These are phyloP conservation scores for Buteo buteo DNA, from an alignment of 2,113 vertebrate species.

Conservation along the genomic window DNA sequence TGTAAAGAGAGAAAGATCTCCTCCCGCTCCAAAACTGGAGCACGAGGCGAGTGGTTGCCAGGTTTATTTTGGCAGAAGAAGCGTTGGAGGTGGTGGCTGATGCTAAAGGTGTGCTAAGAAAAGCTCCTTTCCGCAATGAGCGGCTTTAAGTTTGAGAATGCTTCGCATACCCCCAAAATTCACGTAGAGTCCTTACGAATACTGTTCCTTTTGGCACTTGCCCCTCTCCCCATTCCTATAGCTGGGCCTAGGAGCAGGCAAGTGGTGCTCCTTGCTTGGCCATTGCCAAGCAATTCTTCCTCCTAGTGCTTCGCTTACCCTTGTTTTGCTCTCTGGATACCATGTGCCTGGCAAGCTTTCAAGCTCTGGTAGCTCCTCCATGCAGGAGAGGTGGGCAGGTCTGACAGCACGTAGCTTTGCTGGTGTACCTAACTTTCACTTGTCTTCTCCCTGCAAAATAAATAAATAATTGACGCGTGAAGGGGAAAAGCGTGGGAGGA, in stretches of 20 bases:
- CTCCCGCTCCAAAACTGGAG: background rate
- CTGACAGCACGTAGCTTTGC: constrained; percentile 26
- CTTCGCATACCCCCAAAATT: background rate
- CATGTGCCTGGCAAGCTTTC: background rate
- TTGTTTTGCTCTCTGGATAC: constrained; percentile 6
- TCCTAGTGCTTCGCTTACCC: background rate
- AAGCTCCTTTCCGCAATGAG: background rate
- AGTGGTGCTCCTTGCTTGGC: background rate
- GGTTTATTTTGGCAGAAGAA: constrained; percentile 13
- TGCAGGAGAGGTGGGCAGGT: background rate
- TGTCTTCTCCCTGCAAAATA: constrained; percentile 51
- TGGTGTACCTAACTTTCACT: constrained; percentile 55
- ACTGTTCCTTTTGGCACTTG: background rate
- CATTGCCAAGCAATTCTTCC: background rate
- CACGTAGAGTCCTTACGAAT: accelerated
- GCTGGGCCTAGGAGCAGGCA: background rate
- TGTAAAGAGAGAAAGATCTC: background rate
- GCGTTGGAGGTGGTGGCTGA: background rate
- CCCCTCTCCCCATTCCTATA: background rate
- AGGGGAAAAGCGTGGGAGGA: constrained; percentile 70
- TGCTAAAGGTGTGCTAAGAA: constrained; percentile 6
- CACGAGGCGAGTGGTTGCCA: background rate
- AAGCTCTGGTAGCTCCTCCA: background rate
- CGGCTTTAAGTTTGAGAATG: background rate
- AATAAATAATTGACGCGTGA: constrained; percentile 52